phyloP scores from a whole-genome alignment of 2,888 invertebrate genomes.

The Clostera curtula region DNA sequence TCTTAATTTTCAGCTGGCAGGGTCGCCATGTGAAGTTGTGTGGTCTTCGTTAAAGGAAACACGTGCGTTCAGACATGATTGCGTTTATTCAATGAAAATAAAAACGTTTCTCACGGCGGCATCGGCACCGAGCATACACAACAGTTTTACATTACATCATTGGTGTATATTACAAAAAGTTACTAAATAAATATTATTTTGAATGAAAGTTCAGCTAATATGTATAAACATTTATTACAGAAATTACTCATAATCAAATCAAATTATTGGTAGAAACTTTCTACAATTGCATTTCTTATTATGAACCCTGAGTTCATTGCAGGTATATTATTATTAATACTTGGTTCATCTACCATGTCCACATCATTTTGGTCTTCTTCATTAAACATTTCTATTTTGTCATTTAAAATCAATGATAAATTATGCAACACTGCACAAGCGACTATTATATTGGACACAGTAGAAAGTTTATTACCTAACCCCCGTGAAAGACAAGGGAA shows the following conservation, averaged over 20 bases:
- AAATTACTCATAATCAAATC: background rate
- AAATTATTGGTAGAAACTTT: background rate
- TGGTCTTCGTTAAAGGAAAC: no score
- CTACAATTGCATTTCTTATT: constrained; percentile 4
- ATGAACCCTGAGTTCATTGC: constrained; percentile 2
- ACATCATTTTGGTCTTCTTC: background rate
- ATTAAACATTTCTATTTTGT: constrained; percentile 2
- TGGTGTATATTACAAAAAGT: no score
- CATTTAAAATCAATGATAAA: constrained; percentile 5
- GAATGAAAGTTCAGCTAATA: no score
- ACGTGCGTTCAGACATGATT: no score
- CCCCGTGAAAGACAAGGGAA: constrained; percentile 9
- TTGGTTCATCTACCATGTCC: background rate
- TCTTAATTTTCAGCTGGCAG: no score
- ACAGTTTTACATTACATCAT: no score
- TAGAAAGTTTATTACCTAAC: constrained; percentile 8
- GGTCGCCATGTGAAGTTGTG: no score
- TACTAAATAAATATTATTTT: no score
- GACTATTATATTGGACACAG: constrained; percentile 9
- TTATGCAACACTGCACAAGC: constrained; percentile 10
- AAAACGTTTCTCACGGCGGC: no score
- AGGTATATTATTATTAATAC: constrained; percentile 2
- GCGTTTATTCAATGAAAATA: no score
- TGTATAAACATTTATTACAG: background rate
- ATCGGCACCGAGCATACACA: no score